phyloP scores from a whole-genome alignment of 1,140 invertebrate genomes.

The Papilio helenus region DNA sequence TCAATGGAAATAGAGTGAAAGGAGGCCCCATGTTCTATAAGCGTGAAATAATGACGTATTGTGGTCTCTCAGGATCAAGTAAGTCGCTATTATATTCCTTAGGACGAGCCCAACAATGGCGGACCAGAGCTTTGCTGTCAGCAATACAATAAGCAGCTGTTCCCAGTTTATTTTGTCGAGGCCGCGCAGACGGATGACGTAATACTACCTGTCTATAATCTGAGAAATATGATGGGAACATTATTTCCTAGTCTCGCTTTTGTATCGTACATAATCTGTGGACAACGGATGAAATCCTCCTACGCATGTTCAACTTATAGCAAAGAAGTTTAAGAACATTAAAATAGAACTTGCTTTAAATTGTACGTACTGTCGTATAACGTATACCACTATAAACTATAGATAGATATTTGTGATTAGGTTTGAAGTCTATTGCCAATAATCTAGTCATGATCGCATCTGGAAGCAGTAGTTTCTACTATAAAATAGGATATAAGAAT shows the following conservation, averaged over 20 bases:
- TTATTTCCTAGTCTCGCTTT: conserved; percentile 54
- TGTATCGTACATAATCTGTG: conserved; percentile 44
- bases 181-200: conserved; percentile 53
- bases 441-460: neutral
- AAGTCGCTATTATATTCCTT: conserved; percentile 79
- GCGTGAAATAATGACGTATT: conserved; percentile 71
- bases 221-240: conserved; percentile 52
- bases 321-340: conserved; percentile 26
- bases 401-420: neutral
- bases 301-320: conserved; percentile 30
- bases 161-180: conserved; percentile 64
- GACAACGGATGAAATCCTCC: conserved; percentile 30
- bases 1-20: conserved; percentile 53
- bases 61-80: conserved; percentile 69
- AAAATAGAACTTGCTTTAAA: neutral
- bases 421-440: neutral
- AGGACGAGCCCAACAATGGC: conserved; percentile 67
- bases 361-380: neutral
- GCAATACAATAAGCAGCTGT: conserved; percentile 75
- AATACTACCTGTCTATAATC: conserved; percentile 61
- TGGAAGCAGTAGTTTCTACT: neutral
- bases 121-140: conserved; percentile 72
- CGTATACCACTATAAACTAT: neutral
- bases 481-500: neutral
- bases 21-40: conserved; percentile 55